Conservation (phyloP, 2,797 vertebrate species). For the Todus mexicanus region DNA sequence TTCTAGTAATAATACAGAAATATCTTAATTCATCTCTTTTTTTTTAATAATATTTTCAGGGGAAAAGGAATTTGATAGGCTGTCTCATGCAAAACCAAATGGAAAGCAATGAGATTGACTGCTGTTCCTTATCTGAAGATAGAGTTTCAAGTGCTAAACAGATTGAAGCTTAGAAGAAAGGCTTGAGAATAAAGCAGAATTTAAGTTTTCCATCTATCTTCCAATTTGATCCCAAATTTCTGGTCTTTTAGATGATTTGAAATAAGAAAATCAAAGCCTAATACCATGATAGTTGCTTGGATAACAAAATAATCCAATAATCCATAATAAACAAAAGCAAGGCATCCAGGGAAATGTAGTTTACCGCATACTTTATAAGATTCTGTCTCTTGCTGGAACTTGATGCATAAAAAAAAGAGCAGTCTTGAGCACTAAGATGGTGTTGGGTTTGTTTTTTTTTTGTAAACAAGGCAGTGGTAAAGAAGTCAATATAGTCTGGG, state of each 20-base stretch:
- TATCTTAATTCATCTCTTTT: background rate
- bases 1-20: background rate
- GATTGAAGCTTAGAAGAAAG: background rate
- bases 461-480: background rate
- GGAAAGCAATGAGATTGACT: background rate
- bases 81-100: background rate
- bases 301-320: background rate
- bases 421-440: background rate
- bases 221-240: background rate
- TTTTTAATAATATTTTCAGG: background rate
- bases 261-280: slow-evolving; percentile 1
- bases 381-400: background rate
- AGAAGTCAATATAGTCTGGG: background rate
- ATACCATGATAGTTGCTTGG: background rate
- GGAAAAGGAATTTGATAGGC: background rate
- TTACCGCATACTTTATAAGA: background rate
- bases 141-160: slow-evolving; percentile 11
- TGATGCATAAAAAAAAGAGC: background rate
- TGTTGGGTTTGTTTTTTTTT: no score
- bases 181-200: background rate
- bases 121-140: background rate
- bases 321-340: background rate
- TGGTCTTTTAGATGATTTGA: background rate
- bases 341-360: background rate
- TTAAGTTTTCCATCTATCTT: background rate